These are phyloP conservation scores for Heterocephalus glaber DNA, from an alignment of 2,113 vertebrate genomes.

Conservation along the genomic window DNA sequence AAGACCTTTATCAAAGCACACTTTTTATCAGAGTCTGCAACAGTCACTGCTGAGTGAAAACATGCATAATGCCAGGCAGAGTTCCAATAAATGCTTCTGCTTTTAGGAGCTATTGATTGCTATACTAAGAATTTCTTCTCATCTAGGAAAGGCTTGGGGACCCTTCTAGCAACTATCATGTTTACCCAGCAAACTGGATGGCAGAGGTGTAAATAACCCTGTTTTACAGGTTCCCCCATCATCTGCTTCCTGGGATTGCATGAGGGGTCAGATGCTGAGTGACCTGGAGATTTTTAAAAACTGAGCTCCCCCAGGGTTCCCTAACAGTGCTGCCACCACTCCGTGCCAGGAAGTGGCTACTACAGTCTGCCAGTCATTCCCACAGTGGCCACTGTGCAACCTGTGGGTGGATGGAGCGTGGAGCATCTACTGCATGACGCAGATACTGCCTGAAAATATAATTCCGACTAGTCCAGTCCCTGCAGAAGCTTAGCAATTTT, in stretches of 20 bases:
- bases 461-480: neutral
- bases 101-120: neutral
- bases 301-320: neutral
- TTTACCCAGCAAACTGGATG: neutral
- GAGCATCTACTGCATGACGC: neutral
- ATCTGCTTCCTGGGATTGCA: neutral
- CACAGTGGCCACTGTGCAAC: neutral
- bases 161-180: neutral
- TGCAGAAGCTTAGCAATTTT: neutral
- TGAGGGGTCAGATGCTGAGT: neutral
- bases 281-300: neutral
- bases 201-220: neutral
- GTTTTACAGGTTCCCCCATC: neutral
- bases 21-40: neutral
- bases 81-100: neutral
- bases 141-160: neutral
- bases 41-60: neutral
- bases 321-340: neutral
- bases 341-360: too few species aligned
- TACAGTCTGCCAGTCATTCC: neutral
- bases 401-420: neutral
- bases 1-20: neutral
- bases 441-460: neutral
- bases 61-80: neutral
- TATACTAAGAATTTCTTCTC: neutral